Evolutionary conservation across 2,888 invertebrate species (phyloP), one percentile per base, ranked within the genome.

Genomic region (Phorcus lineatus): DNA sequence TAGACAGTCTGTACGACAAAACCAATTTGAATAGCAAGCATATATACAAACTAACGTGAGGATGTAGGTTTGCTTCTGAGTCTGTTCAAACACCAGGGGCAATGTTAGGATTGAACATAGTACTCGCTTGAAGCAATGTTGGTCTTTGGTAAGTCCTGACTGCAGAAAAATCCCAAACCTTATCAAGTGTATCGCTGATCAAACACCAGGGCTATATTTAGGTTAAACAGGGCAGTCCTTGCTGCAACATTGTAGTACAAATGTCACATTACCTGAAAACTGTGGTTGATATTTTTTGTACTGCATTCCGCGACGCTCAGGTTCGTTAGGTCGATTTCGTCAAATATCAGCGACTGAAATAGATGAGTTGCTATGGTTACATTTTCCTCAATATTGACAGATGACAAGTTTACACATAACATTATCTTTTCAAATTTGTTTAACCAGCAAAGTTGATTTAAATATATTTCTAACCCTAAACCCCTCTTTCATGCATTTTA

Each of bases 271-370:
- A 97, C 97, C 95, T 97, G 96, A 94, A 97, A 97, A 94, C 96
- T 96, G 94, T 97, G 95, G 94, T 96, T 96, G 90, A 96, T 95
- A 95, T 96, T 96, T 94, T 96, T 97, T 90, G 95, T 96, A 93
- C 96, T 96, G 94, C 96, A 96, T 95, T 97, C 97, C 84, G 97
- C 97, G 92, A 96, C 96, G 91, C 96, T 97, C 88, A 96, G 95
- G 94, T 97, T 96, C 88, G 96, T 96, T 93, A 97, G 94, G 92
- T 96, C 96, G 93, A 96, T 96, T 94, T 97, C 97, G 94, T 97
- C 96, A 95, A 96, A 97, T 90, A 97, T 95, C 94, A 96, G 96
- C 93, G 96, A 96, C 97, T 97, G 95, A 11, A 96, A 95, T 89
- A 93, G 93, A 90, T 83, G 85, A 78, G 76, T 31, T 40, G 17